Percentiles rank a stretch among this genome's conserved stretches.
phyloP scores from a whole-genome alignment of 2,113 vertebrate species.

The Pyxicephalus adspersus region DNA sequence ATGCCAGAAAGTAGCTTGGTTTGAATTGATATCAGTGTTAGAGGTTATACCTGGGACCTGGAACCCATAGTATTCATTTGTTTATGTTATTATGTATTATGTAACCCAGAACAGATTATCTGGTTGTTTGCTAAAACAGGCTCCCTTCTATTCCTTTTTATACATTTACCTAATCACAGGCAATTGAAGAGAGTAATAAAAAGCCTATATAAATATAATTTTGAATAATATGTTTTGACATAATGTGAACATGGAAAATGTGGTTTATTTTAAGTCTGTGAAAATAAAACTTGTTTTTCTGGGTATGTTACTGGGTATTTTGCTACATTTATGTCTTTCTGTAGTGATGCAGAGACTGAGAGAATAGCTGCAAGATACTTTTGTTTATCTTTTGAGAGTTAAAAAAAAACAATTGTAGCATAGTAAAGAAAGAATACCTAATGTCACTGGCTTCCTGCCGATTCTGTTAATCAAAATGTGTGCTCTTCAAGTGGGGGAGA shows the following conservation, averaged over 20 bases:
- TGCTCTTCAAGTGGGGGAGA: background rate
- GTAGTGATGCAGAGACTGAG: slow-evolving; percentile 1
- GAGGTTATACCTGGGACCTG: no score
- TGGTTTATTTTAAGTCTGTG: background rate
- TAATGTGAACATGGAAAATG: background rate
- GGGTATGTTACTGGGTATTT: no score
- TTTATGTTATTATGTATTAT: no score
- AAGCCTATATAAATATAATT: no score
- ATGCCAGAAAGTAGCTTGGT: no score
- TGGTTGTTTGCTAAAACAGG: no score
- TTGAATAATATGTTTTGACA: background rate
- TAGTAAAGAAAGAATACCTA: background rate
- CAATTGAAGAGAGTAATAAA: no score
- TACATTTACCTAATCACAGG: no score
- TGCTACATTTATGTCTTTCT: slow-evolving; percentile 1
- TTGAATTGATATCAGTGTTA: no score
- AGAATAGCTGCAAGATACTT: background rate
- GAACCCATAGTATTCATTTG: no score
- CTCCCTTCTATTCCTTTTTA: no score
- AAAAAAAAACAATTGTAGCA: slow-evolving; percentile 15
- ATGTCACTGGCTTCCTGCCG: slow-evolving; percentile 41
- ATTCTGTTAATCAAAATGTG: slow-evolving; percentile 57
- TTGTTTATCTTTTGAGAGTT: slow-evolving; percentile 29
- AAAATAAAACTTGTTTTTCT: background rate
- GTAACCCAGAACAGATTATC: no score